Conservation (phyloP, 2,888 invertebrate species). For the Stenotaenia linearis region DNA sequence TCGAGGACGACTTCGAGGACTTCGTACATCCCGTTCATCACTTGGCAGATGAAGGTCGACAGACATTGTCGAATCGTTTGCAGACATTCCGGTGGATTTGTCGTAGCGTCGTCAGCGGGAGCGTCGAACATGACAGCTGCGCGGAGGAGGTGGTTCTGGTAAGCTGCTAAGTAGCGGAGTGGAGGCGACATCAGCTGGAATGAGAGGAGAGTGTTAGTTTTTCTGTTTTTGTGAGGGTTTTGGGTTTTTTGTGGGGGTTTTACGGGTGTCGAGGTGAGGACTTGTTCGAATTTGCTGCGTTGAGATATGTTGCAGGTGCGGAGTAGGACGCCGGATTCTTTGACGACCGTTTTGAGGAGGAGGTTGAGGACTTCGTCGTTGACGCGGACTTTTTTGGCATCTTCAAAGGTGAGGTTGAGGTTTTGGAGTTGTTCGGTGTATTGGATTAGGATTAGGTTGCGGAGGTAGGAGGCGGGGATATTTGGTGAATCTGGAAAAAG, state of each 20-base stretch:
- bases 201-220: too few relatives aligned
- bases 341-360: conserved; percentile 44
- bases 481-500: not conserved
- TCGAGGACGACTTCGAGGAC: conserved; percentile 45
- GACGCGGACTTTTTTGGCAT: conserved; percentile 41
- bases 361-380: conserved; percentile 43
- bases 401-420: conserved; percentile 39
- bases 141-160: conserved; percentile 44
- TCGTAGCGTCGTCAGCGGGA: not conserved
- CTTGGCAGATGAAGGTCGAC: conserved; percentile 40
- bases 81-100: conserved; percentile 8
- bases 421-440: conserved; percentile 43
- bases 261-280: conserved; percentile 44
- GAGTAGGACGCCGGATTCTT: conserved; percentile 43
- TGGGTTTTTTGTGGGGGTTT: too few relatives aligned
- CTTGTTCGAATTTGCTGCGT: conserved; percentile 40
- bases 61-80: conserved; percentile 41
- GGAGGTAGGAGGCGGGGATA: conserved; percentile 37
- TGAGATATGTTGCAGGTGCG: conserved; percentile 40
- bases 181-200: conserved; percentile 42
- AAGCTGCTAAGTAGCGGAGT: conserved; percentile 44
- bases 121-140: conserved; percentile 41
- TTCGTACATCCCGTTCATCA: conserved; percentile 43
- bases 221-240: too few relatives aligned
- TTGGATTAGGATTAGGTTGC: conserved; percentile 44